Evolutionary conservation across 2,888 invertebrate species (phyloP), one percentile per base, ranked within the genome.

Genomic region (Neuroscelio doddi): DNA sequence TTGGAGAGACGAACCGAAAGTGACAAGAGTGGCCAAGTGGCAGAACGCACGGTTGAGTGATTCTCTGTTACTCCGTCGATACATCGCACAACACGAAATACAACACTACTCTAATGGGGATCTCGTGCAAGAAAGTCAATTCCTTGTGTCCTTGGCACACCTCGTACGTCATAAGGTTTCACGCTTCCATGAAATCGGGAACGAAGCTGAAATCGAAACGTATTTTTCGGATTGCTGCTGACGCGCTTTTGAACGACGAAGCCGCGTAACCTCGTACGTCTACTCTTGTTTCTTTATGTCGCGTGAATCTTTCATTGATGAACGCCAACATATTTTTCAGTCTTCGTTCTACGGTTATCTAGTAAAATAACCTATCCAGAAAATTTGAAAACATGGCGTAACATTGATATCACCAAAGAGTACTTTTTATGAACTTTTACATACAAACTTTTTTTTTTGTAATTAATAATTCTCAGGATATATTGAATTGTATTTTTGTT

Each of bases 101-200:
- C 49, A 63, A 66, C 44, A 53, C 57, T 64, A 53, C 66, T 50
- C 15, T 17, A 41, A 56, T 51, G 57, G 46, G 61, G 59, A 69
- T 68, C 58, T 14, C 32, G 45, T 38, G 47, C 55, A 34, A 64
- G 64, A 70, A 72, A 72, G 74, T 74, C 71, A 64, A 75, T 75
- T 76, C 66, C 59, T 59, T 27, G 39, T 53, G 47, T 56, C 39
- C 69, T 74, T 74, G 75, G 74, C 77, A 76, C 71, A 71, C 69
- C 73, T 74, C 74, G 74, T 77, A 76, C 71, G 71, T 77, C 76
- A 73, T 75, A 70, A 68, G 68, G 73, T 71, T 75, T 79, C 76
- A 73, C 78, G 75, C 76, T 73, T 75, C 70, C 69, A 64, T 74
- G 74, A 69, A 75, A 74, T 70, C 68, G 67, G 69, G 71, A 72